Base-by-base conservation (phyloP, 1,140 invertebrate genomes). In the Camponotus vicinus region DNA sequence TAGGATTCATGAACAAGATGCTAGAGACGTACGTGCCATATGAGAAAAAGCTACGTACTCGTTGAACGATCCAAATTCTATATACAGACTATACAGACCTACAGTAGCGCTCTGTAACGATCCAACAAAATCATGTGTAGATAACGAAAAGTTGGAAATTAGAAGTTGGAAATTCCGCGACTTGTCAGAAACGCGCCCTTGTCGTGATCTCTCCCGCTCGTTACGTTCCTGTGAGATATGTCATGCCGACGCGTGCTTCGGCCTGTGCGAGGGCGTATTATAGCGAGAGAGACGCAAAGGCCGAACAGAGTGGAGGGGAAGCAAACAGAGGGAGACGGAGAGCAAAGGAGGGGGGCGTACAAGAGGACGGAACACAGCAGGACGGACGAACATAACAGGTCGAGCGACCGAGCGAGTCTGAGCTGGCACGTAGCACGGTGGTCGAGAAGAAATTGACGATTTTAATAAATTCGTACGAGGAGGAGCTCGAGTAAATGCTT, bases 161-260 rank as follows among this genome's bases (percentile, higher is more conserved):
- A n/a, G n/a, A n/a, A n/a, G n/a, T n/a, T n/a, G n/a, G n/a, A n/a
- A n/a, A n/a, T n/a, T 21, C 34, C 18, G 32, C 18, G 7, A 27
- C 18, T 55, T 55, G 21, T 88, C 13, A 32, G 49, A 80, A 71
- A 57, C 66, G 79, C 84, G 37, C 76, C 78, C 86, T 77, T 34
- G 4, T 71, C 34, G 40, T 42, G 86, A 59, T 66, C 27, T 27
- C 27, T 27, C 45, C 70, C 61, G 42, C 77, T 90, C 55, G 85
- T 88, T 90, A 90, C 86, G 77, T 67, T 57, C 76, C 88, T 90
- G 86, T 49, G 15, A 80, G n/a, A 90, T 79, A 87, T 61, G 73
- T 70, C 52, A 78, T 83, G 89, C 55, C 75, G 89, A 90, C 88
- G 89, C 88, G 89, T 89, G 89, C 86, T 90, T 86, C 77, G 63